Evolutionary conservation across 2,797 vertebrate species (phyloP), one percentile per base, ranked within the genome.

Genomic region (Carcharodon carcharias): DNA sequence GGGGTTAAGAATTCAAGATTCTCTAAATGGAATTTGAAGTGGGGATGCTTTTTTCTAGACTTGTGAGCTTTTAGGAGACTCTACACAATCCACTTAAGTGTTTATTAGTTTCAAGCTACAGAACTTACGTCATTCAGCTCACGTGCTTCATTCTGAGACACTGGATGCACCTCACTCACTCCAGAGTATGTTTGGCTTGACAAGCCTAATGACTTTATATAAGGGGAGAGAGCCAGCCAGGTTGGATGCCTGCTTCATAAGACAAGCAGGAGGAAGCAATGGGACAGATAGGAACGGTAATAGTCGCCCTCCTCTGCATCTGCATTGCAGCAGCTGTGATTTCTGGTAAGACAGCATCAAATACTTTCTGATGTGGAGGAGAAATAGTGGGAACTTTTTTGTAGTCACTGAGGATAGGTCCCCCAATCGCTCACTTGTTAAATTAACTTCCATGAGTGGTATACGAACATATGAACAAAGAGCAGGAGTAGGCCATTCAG

Each of bases 341-440:
- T 73, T 95, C 94, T 56, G 94, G 94, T 95, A 95, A 95, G 92
- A 40, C n/a, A 61, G 6, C 31, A 91, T 14, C 14, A n/a, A 91
- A 18, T n/a, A 16, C 56, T 91, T 35, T 61, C 54, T 63, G 56
- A 63, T 4, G 4, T 35, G 26, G 3, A 89, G 26, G 50, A 58
- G 56, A 35, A 16, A n/a, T 91, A n/a, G 58, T 61, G 35, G 88
- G 18, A 91, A 12, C n/a, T 61, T 91, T n/a, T 61, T 91, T 28
- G 31, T 63, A 91, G n/a, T 63, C 12, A 61, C 50, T 58, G 54
- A 58, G 28, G 28, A 9, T 31, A 89, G 26, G 28, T 16, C 11
- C 40, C 85, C 87, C 16, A 0, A 35, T 56, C 5, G 28, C 3
- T 89, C 14, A 58, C 87, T 58, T 31, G 14, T 89, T 35, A 50